Evolutionary conservation across 2,113 vertebrate species (phyloP).

Genomic region (Mixornis gularis): DNA sequence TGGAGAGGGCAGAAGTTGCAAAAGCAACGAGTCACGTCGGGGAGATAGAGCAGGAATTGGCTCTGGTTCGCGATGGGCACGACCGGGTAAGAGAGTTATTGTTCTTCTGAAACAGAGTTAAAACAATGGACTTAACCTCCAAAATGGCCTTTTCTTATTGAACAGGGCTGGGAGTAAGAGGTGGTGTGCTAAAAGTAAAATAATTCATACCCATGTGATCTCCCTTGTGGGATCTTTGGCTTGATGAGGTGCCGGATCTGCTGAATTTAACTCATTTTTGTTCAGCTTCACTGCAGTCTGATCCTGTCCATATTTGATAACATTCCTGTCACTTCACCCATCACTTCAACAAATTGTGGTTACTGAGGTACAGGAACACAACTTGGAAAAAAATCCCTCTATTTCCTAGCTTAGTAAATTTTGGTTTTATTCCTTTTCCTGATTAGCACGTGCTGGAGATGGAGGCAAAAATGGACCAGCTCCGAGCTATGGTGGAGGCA

Average conservation of each 20-base stretch:
- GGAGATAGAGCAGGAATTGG: constrained; percentile 90
- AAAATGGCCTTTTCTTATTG: background rate
- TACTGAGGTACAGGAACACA: background rate
- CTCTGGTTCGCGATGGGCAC: constrained; percentile 86
- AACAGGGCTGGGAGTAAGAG: background rate
- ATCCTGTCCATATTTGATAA: background rate
- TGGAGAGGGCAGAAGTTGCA: constrained; percentile 94
- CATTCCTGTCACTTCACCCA: background rate
- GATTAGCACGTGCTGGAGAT: constrained; percentile 82
- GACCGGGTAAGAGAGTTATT: constrained; percentile 80
- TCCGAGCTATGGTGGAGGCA: constrained; percentile 91
- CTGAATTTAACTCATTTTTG: background rate
- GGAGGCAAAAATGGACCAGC: constrained; percentile 96
- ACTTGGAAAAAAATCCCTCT: background rate
- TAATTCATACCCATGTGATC: background rate
- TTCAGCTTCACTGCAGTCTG: background rate
- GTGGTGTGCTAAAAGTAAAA: background rate
- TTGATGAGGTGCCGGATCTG: background rate
- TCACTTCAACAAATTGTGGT: background rate
- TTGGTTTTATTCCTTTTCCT: background rate
- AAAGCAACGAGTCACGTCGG: constrained; percentile 94
- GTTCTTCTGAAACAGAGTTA: background rate
- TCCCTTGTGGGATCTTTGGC: background rate
- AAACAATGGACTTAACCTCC: background rate
- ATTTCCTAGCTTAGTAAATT: background rate